A percentile compares a stretch with the other conserved stretches of the same genome.
Evolutionary conservation across 2,797 vertebrate genomes (phyloP).

Genomic region (Phalloptychus januarius): DNA sequence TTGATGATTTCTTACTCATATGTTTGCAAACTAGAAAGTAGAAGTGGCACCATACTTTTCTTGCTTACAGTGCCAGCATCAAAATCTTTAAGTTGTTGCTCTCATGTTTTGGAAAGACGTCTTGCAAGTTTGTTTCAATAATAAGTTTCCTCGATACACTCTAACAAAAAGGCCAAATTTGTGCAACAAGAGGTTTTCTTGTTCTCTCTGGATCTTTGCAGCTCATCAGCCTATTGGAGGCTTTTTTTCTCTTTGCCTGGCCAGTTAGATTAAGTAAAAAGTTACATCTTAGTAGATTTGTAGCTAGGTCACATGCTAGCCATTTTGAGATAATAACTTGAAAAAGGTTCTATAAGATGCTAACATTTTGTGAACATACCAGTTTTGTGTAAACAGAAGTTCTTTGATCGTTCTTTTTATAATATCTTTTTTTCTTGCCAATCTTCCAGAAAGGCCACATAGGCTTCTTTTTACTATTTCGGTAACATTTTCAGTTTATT

Average conservation of each 20-base stretch:
- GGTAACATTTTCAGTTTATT: neutral
- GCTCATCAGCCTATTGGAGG: neutral
- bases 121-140: neutral
- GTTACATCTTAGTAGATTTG: neutral
- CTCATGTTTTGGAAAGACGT: neutral
- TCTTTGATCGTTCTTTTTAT: neutral
- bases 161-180: neutral
- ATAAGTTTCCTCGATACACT: neutral
- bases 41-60: no score
- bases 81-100: no score
- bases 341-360: neutral
- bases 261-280: neutral
- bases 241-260: neutral
- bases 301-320: neutral
- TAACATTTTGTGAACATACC: neutral
- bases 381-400: neutral
- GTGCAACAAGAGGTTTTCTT: neutral
- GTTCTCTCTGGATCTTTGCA: neutral
- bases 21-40: no score
- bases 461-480: neutral
- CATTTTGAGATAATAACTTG: neutral
- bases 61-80: no score
- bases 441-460: neutral
- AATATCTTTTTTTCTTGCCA: neutral
- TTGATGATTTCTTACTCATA: no score